Evolutionary conservation across 2,888 invertebrate species (phyloP), one percentile per base, ranked within the genome.

Genomic region (Tigriopus californicus): DNA sequence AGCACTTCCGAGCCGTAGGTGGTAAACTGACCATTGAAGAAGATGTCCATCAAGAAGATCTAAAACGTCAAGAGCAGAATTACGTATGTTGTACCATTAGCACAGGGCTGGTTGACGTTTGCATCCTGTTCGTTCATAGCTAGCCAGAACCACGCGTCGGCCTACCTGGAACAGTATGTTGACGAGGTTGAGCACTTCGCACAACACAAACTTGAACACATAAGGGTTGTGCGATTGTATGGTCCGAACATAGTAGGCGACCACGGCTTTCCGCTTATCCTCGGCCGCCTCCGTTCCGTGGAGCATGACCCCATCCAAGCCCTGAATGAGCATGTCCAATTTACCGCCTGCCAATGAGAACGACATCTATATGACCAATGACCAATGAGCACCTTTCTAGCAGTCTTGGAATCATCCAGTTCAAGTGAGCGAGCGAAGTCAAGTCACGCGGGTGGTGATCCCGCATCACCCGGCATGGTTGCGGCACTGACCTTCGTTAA

Each of bases 251-350:
- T 63, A 41, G 41, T 63, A 63, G 10, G 33, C 18, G n/a, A 61
- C 60, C 25, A 62, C 46, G n/a, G 48, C n/a, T 24, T 53, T 15
- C 13, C 57, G 41, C 11, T 41, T 46, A n/a, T 58, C 49, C 15
- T 49, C 51, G 47, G 51, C 48, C 18, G 33, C 41, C 12, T 61
- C 61, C 41, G 54, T 33, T 57, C 86, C 85, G 65, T 79, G 83
- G 44, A 87, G 80, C 48, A 88, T 81, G 1, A 85, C 81, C 70
- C 79, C 77, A 66, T 82, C 80, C 46, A 89, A 73, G 1, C 86
- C 86, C 57, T 82, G 78, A 0, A 86, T 82, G 52, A 90, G 70
- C 55, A 79, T 77, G 67, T 80, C 81, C 62, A 90, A 75, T 62
- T 84, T 78, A 1, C 86, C 85, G 10, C 64, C 33, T 33, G n/a